Evolutionary conservation across 2,888 invertebrate genomes (phyloP).

Genomic region (Nasonovia ribisnigri): DNA sequence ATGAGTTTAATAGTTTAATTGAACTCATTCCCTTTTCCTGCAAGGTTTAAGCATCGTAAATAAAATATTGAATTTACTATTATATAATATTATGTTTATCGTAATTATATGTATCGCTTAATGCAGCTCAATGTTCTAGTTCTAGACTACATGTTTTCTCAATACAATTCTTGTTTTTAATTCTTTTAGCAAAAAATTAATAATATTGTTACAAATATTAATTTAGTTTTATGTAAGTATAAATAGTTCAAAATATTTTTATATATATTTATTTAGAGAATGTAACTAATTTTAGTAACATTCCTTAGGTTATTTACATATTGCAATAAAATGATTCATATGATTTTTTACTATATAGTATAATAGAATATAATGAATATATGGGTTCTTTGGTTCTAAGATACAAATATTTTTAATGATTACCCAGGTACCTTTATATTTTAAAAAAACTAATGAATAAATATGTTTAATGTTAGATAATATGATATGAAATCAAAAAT

Average conservation of each 20-base stretch:
- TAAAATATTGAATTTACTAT: neutral
- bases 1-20: neutral
- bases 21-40: neutral
- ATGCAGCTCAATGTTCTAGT: neutral
- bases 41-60: neutral
- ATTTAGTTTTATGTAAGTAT: neutral
- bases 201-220: neutral
- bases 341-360: neutral
- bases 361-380: neutral
- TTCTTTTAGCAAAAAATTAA: neutral
- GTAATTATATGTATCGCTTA: neutral
- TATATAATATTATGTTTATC: neutral
- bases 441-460: too few relatives aligned
- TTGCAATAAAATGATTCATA: neutral
- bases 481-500: too few relatives aligned
- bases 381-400: neutral
- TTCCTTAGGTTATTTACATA: neutral
- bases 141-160: slow-evolving; percentile 15
- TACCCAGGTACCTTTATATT: too few relatives aligned
- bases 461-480: too few relatives aligned
- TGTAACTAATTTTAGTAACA: neutral
- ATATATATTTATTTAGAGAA: neutral
- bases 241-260: neutral
- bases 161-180: neutral
- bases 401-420: neutral